Evolutionary conservation across 2,888 invertebrate genomes (phyloP), one percentile per base, ranked within the genome.

Genomic region (Euplagia quadripunctaria): DNA sequence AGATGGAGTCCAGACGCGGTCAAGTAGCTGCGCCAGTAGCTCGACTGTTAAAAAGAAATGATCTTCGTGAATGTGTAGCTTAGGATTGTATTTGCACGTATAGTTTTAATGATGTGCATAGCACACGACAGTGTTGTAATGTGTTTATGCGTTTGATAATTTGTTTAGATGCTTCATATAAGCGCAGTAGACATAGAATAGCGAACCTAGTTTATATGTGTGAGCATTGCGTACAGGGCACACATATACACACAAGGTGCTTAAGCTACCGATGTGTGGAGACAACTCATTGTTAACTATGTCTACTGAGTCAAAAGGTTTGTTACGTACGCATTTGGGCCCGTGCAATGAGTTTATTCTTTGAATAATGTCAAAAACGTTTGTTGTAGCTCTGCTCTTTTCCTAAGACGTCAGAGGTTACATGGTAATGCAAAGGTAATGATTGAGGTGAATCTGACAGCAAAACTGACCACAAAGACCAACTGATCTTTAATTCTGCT

Each of bases 41-140:
- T 92, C 95, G 20, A 93, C 93, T 2, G 95, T 92, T 2, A 96
- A 95, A 83, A 96, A 96, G 89, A 96, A 96, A 96, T 96, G 96
- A 96, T 96, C 90, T 90, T 87, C 76, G 86, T 84, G 85, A 87
- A 87, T 75, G 73, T 77, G 64, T 88, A 88, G 83, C 63, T 70
- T 81, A 81, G 83, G 82, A 86, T 83, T 79, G 87, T 79, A 75
- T 80, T 71, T 79, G 80, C 74, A 72, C 64, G 79, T 73, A 80
- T 88, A 88, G 84, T 73, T 70, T 73, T 68, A 77, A 79, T 69
- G 71, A 73, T 80, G 84, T 85, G 84, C 84, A 77, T 84, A 85
- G 84, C 85, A 82, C 85, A 73, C 79, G 72, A 72, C 17, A 76
- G 71, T 81, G 86, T 85, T 82, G 86, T 87, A 85, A 80, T 72